Evolutionary conservation across 1,140 invertebrate genomes (phyloP).

Genomic region (Metaphire vulgaris): DNA sequence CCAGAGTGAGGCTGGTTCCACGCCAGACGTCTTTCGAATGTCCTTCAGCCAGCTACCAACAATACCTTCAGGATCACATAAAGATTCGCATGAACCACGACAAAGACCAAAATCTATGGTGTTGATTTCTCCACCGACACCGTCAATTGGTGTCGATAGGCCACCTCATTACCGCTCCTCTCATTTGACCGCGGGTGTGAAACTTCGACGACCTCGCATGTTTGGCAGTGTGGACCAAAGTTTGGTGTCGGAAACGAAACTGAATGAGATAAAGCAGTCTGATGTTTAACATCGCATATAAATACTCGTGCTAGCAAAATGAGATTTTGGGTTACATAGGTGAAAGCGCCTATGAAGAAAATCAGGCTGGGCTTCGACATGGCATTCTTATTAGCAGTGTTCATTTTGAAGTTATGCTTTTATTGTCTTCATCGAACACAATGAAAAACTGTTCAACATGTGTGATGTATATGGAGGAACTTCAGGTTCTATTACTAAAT

Average conservation of each 20-base stretch:
- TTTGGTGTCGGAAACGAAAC: background rate
- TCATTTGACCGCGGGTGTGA: background rate
- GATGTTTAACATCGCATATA: background rate
- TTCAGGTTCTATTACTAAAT: too few species aligned
- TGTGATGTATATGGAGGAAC: too few species aligned
- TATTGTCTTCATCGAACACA: too few species aligned
- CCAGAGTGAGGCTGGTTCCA: slow-evolving; percentile 35
- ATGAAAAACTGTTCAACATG: too few species aligned
- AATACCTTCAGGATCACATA: background rate
- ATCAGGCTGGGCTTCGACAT: too few species aligned
- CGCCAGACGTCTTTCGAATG: background rate
- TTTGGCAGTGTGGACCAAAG: background rate
- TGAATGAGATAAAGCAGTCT: background rate
- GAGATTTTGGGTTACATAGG: too few species aligned
- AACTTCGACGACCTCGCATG: background rate
- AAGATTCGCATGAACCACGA: background rate
- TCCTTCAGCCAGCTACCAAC: background rate
- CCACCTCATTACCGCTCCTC: background rate
- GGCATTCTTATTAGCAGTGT: too few species aligned
- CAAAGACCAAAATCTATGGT: background rate
- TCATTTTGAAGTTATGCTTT: too few species aligned
- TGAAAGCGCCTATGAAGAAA: too few species aligned
- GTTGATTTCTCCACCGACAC: background rate
- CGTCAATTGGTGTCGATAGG: background rate
- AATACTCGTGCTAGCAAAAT: too few species aligned